Evolutionary conservation across 2,113 vertebrate species (phyloP).

Genomic region (Gymnobelideus leadbeateri): DNA sequence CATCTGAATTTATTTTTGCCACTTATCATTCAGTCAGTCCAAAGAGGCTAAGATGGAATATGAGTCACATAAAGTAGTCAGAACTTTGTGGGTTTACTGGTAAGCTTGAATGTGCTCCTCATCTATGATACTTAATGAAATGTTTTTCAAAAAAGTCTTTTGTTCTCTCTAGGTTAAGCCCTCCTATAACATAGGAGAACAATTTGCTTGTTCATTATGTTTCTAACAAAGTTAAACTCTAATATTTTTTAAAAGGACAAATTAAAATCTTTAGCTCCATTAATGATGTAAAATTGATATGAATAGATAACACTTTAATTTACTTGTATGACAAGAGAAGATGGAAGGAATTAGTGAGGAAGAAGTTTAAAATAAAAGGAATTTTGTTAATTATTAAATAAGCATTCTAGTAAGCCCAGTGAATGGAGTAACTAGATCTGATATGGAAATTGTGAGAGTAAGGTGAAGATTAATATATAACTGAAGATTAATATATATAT

Average conservation of each 20-base stretch:
- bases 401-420: too few relatives aligned
- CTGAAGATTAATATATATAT: too few relatives aligned
- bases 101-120: neutral
- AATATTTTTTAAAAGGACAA: neutral
- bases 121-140: constrained; percentile 12
- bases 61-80: neutral
- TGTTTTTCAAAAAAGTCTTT: constrained; percentile 24
- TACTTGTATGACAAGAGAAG: neutral
- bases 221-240: neutral
- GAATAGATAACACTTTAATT: constrained; percentile 11
- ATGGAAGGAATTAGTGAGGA: too few relatives aligned
- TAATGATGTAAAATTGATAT: constrained; percentile 29
- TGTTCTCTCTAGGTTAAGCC: neutral
- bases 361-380: too few relatives aligned
- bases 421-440: too few relatives aligned
- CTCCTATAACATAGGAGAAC: neutral
- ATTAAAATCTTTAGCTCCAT: constrained; percentile 8
- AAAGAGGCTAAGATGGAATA: neutral
- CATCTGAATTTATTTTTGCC: neutral
- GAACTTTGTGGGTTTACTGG: neutral
- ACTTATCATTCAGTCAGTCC: neutral
- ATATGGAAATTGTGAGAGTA: too few relatives aligned
- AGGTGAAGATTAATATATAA: too few relatives aligned
- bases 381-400: too few relatives aligned
- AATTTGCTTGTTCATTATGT: neutral